Percentiles rank a stretch among this genome's conserved stretches.
These are phyloP conservation scores for Sus cebifrons DNA, from an alignment of 2,797 vertebrate species.

Conservation along the genomic window DNA sequence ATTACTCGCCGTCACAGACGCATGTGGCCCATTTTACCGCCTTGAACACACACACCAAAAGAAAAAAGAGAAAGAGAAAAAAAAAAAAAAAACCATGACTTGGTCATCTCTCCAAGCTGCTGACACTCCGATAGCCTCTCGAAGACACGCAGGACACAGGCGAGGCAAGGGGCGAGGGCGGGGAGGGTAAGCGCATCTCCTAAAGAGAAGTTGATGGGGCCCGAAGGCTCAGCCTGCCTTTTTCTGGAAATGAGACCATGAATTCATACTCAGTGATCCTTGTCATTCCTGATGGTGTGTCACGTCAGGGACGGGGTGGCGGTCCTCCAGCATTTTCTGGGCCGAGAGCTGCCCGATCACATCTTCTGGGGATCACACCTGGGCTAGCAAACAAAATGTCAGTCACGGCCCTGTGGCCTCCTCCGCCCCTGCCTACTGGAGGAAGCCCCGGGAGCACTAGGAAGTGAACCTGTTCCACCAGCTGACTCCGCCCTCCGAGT, in stretches of 20 bases:
- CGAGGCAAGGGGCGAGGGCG: not conserved
- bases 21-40: conserved; percentile 83
- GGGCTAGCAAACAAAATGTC: conserved; percentile 35
- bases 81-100: conserved; percentile 59
- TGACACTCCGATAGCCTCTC: conserved; percentile 66
- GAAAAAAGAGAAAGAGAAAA: too few relatives aligned
- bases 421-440: not conserved
- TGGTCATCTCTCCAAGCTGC: conserved; percentile 69
- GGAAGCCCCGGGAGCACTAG: conserved; percentile 43
- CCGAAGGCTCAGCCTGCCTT: not conserved
- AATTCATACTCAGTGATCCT: not conserved
- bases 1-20: conserved; percentile 84
- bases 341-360: not conserved
- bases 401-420: not conserved
- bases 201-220: not conserved
- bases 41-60: conserved; percentile 68
- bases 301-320: not conserved
- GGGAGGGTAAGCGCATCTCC: not conserved
- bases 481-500: not conserved
- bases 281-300: not conserved
- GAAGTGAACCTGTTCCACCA: conserved; percentile 63
- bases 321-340: not conserved
- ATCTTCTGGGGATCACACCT: not conserved
- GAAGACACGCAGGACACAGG: too few relatives aligned
- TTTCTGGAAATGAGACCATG: not conserved